Percentiles rank a stretch among this genome's conserved stretches.
These are phyloP conservation scores for Hydraecia micacea DNA, from an alignment of 2,888 invertebrate genomes.

Conservation along the genomic window DNA sequence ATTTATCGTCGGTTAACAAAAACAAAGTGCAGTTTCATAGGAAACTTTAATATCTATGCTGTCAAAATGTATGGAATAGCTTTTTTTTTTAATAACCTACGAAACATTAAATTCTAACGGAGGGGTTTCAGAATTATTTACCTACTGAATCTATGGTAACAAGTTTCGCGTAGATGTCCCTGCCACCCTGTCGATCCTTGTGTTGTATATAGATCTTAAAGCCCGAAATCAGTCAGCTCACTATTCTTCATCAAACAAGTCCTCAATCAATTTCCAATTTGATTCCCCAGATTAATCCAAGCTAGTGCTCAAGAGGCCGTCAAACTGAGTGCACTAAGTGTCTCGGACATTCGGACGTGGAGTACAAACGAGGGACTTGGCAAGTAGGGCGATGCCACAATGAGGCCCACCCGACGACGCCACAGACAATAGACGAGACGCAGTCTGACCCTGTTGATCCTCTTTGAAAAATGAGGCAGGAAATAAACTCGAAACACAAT, in stretches of 20 bases:
- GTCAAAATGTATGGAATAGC: too few relatives aligned
- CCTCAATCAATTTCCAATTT: slow-evolving; percentile 53
- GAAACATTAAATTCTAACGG: too few relatives aligned
- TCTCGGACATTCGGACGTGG: slow-evolving; percentile 60
- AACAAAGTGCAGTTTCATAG: too few relatives aligned
- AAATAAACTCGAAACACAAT: slow-evolving; percentile 67
- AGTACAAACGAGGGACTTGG: slow-evolving; percentile 44
- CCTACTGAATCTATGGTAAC: too few relatives aligned
- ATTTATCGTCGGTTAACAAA: too few relatives aligned
- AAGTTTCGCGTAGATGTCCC: too few relatives aligned
- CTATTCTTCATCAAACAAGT: slow-evolving; percentile 20
- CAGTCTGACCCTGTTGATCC: slow-evolving; percentile 62
- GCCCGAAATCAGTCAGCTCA: background rate
- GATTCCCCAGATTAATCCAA: slow-evolving; percentile 59
- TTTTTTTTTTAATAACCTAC: too few relatives aligned
- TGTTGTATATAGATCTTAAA: background rate
- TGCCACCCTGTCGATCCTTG: too few relatives aligned
- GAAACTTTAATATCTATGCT: too few relatives aligned
- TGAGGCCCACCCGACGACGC: slow-evolving; percentile 53
- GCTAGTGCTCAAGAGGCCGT: slow-evolving; percentile 60
- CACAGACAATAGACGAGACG: slow-evolving; percentile 59
- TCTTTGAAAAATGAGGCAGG: slow-evolving; percentile 64
- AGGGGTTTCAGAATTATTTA: too few relatives aligned
- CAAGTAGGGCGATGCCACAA: slow-evolving; percentile 62
- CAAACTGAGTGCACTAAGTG: slow-evolving; percentile 65